Conservation (phyloP, 1,140 invertebrate genomes). For the Harpegnathos saltator region DNA sequence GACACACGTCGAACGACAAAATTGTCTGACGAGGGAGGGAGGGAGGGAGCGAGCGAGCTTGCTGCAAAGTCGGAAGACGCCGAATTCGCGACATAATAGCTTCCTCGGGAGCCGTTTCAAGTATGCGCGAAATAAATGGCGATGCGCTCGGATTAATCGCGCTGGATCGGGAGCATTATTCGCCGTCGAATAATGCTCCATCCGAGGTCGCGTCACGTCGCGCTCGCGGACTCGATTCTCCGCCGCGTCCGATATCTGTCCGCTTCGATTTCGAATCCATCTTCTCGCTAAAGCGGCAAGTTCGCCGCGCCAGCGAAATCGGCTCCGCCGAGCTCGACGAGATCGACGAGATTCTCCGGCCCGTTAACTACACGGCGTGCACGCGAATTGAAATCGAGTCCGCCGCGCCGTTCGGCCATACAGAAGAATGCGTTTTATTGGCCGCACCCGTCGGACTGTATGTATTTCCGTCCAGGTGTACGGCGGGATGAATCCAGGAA, state of each 20-base stretch:
- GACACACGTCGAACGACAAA: no score
- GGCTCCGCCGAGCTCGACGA: constrained; percentile 41
- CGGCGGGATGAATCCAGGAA: not conserved
- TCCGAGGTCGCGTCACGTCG: constrained; percentile 28
- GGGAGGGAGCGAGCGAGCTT: constrained; percentile 5
- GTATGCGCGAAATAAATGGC: no score
- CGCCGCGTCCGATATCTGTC: constrained; percentile 53
- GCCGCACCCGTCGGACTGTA: constrained; percentile 15
- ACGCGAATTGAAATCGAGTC: constrained; percentile 46
- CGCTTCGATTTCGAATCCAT: constrained; percentile 57
- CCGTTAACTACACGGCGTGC: not conserved
- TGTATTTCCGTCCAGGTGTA: not conserved
- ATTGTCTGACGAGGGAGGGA: not conserved
- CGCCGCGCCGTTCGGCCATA: constrained; percentile 45
- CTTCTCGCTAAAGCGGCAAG: constrained; percentile 40
- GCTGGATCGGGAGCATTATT: not conserved
- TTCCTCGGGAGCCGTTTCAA: constrained; percentile 33
- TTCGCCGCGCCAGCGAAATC: constrained; percentile 51
- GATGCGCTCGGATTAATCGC: not conserved
- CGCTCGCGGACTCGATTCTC: constrained; percentile 22
- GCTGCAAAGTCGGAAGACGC: constrained; percentile 21
- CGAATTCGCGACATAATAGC: not conserved
- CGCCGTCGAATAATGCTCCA: not conserved
- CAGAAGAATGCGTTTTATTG: constrained; percentile 63
- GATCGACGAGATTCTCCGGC: constrained; percentile 43